Evolutionary conservation across 2,113 vertebrate genomes (phyloP).

Genomic region (Proterorhinus semilunaris): DNA sequence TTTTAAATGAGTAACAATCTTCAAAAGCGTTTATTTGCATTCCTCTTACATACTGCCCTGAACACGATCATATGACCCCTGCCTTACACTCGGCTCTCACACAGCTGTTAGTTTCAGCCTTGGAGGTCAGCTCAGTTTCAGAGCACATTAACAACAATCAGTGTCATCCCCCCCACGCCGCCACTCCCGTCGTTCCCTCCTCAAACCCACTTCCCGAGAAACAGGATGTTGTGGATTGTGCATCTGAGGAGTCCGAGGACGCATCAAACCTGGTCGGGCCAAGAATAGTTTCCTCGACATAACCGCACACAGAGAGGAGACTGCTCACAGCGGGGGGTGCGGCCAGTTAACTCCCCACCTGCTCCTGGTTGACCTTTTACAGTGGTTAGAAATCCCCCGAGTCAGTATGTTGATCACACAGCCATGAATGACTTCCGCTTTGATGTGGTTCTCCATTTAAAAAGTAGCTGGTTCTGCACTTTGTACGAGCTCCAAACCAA

Average conservation of each 20-base stretch:
- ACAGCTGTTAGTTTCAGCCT: slow-evolving; percentile 60
- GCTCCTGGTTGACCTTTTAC: slow-evolving; percentile 13
- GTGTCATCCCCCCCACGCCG: slow-evolving; percentile 6
- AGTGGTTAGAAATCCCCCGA: slow-evolving; percentile 20
- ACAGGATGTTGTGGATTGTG: slow-evolving; percentile 75
- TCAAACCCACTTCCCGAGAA: slow-evolving; percentile 62
- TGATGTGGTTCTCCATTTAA: slow-evolving; percentile 24
- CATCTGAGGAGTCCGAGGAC: slow-evolving; percentile 41
- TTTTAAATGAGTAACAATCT: too few relatives aligned
- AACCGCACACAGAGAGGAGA: background rate
- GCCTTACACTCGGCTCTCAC: slow-evolving; percentile 1
- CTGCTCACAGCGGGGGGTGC: slow-evolving; percentile 1
- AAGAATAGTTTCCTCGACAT: slow-evolving; percentile 25
- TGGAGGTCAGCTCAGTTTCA: slow-evolving; percentile 52
- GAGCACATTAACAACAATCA: slow-evolving; percentile 71
- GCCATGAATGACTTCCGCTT: slow-evolving; percentile 49
- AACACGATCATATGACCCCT: slow-evolving; percentile 24
- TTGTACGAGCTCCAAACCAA: background rate
- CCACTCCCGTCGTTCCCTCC: slow-evolving; percentile 37
- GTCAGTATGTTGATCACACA: slow-evolving; percentile 34
- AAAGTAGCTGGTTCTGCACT: slow-evolving; percentile 39
- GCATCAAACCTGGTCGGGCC: slow-evolving; percentile 1
- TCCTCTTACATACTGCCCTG: too few relatives aligned
- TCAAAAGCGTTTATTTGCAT: too few relatives aligned
- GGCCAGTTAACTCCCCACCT: slow-evolving; percentile 12